These are phyloP conservation scores for Callorhinus ursinus DNA, from an alignment of 2,113 vertebrate genomes.

Conservation along the genomic window DNA sequence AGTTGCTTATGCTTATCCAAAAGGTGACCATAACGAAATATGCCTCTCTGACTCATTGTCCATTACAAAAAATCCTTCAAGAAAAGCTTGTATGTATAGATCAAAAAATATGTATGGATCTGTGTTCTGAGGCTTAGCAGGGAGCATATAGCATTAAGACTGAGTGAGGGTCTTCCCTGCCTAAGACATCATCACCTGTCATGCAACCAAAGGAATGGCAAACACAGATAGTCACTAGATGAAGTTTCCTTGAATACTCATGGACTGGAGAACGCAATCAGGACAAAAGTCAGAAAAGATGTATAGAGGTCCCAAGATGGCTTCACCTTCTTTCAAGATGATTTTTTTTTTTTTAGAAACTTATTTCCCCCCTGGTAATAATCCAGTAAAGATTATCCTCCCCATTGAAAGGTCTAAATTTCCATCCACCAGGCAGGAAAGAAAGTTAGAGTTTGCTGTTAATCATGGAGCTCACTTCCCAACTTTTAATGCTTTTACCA, in stretches of 20 bases:
- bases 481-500: background rate
- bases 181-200: background rate
- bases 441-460: background rate
- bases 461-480: background rate
- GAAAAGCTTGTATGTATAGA: background rate
- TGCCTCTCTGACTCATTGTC: background rate
- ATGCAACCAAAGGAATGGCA: background rate
- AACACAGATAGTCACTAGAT: background rate
- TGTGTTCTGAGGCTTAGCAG: background rate
- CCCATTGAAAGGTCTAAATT: background rate
- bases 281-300: background rate
- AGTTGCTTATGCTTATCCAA: background rate
- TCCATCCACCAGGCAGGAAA: background rate
- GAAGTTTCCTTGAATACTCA: background rate
- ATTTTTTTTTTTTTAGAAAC: background rate
- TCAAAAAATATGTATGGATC: background rate
- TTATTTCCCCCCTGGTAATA: background rate
- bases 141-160: background rate
- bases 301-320: background rate
- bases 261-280: background rate
- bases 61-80: background rate
- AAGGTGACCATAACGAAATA: background rate
- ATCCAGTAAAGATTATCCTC: background rate
- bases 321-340: background rate
- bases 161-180: background rate